Evolutionary conservation across 1,140 invertebrate species (phyloP).

Genomic region (Mizuhopecten yessoensis): DNA sequence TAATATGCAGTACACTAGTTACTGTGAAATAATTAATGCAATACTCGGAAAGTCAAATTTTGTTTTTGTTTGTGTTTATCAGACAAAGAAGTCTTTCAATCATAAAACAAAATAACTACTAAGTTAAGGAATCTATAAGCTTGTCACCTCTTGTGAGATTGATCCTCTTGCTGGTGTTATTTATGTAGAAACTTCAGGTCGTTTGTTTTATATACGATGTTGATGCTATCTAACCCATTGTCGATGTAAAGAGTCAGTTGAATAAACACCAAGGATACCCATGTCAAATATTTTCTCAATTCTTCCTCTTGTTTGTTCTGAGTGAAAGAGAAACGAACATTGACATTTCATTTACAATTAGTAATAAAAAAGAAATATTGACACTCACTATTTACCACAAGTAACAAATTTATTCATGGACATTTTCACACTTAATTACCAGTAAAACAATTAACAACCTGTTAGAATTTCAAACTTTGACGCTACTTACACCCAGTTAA

Average conservation of each 20-base stretch:
- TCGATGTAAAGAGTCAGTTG: not conserved
- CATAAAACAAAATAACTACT: not conserved
- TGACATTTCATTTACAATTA: no score
- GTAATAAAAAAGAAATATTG: no score
- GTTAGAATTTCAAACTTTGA: no score
- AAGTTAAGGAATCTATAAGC: not conserved
- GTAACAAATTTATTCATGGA: no score
- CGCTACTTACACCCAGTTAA: no score
- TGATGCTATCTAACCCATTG: not conserved
- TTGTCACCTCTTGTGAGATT: not conserved
- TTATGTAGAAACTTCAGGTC: not conserved
- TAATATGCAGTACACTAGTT: not conserved
- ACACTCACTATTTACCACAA: no score
- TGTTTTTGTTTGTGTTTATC: not conserved
- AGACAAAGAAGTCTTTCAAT: not conserved
- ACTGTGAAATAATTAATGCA: not conserved
- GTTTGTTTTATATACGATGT: not conserved
- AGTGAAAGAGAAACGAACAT: no score
- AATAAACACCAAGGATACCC: constrained; percentile 11
- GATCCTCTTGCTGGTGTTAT: no score
- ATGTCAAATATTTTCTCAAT: not conserved
- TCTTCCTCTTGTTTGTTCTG: not conserved
- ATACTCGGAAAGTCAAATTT: not conserved
- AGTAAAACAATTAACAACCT: no score
- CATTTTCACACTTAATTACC: no score